phyloP scores from a whole-genome alignment of 2,888 invertebrate genomes.

The Limnephilus lunatus region DNA sequence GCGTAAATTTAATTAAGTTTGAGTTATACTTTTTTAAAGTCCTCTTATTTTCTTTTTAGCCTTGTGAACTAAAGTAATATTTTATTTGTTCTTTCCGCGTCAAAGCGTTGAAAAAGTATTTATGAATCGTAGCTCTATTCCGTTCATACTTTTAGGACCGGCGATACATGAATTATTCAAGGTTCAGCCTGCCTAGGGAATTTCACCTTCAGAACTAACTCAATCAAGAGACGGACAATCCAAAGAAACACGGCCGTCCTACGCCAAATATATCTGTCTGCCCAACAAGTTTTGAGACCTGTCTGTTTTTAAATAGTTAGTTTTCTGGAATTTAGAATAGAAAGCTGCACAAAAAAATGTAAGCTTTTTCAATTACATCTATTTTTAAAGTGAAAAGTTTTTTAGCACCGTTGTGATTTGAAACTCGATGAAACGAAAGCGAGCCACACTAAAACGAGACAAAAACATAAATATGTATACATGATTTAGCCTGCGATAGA shows the following conservation, averaged over 20 bases:
- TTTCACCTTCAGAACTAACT: constrained; percentile 45
- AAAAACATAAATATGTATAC: no score
- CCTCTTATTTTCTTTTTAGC: not conserved
- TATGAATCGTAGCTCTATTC: constrained; percentile 21
- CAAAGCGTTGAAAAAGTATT: constrained; percentile 35
- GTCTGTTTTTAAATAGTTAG: not conserved
- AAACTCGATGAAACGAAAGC: no score
- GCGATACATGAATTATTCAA: constrained; percentile 44
- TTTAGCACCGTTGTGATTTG: no score
- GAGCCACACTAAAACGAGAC: no score
- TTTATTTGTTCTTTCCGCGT: not conserved
- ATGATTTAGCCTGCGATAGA: no score
- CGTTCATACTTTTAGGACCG: constrained; percentile 28
- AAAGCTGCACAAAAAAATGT: not conserved
- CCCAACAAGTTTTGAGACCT: not conserved
- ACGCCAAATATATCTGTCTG: not conserved
- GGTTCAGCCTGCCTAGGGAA: constrained; percentile 17
- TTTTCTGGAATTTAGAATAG: not conserved
- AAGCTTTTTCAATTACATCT: not conserved
- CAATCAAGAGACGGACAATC: constrained; percentile 42
- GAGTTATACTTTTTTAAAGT: not conserved
- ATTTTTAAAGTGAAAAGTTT: not conserved
- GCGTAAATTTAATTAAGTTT: not conserved
- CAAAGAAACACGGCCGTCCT: constrained; percentile 14
- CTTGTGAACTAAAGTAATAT: not conserved